Percentiles rank a stretch among this genome's conserved stretches.
phyloP scores from a whole-genome alignment of 2,113 vertebrate genomes.

The Steatornis caripensis region DNA sequence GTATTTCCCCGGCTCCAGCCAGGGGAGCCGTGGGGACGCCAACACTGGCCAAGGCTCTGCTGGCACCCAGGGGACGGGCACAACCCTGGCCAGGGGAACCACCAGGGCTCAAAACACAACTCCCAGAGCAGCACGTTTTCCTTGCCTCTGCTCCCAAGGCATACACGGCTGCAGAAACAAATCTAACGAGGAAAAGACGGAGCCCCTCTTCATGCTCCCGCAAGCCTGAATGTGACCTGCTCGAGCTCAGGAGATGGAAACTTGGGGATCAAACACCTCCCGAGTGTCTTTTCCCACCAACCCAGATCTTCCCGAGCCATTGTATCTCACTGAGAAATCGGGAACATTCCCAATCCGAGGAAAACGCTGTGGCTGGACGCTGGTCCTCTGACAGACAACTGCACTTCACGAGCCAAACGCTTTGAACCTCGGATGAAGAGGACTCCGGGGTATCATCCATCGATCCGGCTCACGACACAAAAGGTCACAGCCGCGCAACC shows the following conservation, averaged over 20 bases:
- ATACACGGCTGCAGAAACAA: fast-evolving
- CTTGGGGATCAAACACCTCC: fast-evolving
- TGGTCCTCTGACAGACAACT: neutral
- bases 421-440: neutral
- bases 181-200: fast-evolving
- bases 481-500: fast-evolving
- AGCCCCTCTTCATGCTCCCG: neutral
- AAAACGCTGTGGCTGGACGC: neutral
- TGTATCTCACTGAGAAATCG: neutral
- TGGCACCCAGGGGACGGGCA: fast-evolving
- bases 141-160: neutral
- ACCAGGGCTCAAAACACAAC: fast-evolving
- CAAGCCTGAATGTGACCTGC: neutral
- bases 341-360: neutral
- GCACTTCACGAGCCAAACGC: neutral
- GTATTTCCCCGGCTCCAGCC: neutral
- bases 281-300: neutral
- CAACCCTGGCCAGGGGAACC: neutral
- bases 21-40: neutral
- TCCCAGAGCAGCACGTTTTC: neutral
- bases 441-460: neutral
- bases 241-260: neutral
- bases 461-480: neutral
- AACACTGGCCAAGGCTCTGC: neutral
- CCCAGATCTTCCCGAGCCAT: neutral